Conservation (phyloP, 1,140 invertebrate genomes). For the Drosophila orosa region DNA sequence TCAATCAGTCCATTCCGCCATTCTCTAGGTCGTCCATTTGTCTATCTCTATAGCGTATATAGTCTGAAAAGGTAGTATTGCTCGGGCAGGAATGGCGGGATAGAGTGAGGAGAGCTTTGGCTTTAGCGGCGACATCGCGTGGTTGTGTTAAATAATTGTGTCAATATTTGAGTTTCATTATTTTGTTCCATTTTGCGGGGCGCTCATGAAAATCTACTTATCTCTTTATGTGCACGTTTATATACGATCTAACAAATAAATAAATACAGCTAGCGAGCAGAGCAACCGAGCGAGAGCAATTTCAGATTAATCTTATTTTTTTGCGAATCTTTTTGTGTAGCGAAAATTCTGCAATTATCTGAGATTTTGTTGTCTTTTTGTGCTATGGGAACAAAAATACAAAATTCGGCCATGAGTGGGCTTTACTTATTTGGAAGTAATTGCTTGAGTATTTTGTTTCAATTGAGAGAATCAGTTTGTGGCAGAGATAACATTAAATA, state of each 20-base stretch:
- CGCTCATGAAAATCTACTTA: conserved; percentile 55
- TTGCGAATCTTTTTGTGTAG: conserved; percentile 5
- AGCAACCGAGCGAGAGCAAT: conserved; percentile 29
- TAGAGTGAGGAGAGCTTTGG: conserved; percentile 16
- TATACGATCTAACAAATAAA: conserved; percentile 32
- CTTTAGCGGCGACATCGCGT: conserved; percentile 69
- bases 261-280: conserved; percentile 14
- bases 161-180: conserved; percentile 78
- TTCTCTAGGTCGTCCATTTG: conserved; percentile 52
- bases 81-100: conserved; percentile 8
- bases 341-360: conserved; percentile 25
- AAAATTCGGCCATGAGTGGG: conserved; percentile 6
- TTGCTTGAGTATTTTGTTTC: background rate
- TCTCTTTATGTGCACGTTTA: conserved; percentile 31
- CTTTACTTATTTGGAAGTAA: conserved; percentile 9
- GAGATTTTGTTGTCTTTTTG: conserved; percentile 17
- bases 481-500: background rate
- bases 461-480: background rate
- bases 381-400: conserved; percentile 8
- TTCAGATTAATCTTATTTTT: conserved; percentile 19
- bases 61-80: conserved; percentile 9
- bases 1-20: conserved; percentile 31
- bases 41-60: conserved; percentile 11
- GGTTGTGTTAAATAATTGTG: conserved; percentile 79
- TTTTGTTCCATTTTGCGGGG: conserved; percentile 62